Conservation (phyloP, 2,113 vertebrate genomes). For the Sterna hirundo region DNA sequence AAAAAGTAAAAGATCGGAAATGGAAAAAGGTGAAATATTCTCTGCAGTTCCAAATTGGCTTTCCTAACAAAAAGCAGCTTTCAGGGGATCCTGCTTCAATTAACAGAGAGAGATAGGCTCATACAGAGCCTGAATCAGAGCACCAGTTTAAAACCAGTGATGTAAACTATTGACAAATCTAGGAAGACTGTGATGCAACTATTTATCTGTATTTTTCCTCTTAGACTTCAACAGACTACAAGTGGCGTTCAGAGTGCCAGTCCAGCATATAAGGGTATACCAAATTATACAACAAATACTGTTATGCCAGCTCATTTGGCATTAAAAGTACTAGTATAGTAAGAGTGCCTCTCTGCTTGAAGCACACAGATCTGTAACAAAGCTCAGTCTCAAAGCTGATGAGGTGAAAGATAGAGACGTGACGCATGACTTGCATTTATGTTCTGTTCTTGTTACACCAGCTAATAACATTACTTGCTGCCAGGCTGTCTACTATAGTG, state of each 20-base stretch:
- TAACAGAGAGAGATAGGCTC: not conserved
- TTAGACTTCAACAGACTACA: not conserved
- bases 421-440: not conserved
- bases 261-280: not conserved
- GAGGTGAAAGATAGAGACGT: not conserved
- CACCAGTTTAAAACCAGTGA: not conserved
- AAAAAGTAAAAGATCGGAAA: not conserved
- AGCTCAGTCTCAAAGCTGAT: not conserved
- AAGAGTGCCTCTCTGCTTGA: slow-evolving; percentile 2
- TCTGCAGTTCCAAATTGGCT: not conserved
- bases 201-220: not conserved
- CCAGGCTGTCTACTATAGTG: not conserved
- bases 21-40: not conserved
- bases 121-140: not conserved
- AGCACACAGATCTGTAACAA: not conserved
- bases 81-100: not conserved
- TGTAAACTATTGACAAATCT: not conserved
- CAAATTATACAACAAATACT: not conserved
- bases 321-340: not conserved
- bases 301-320: not conserved
- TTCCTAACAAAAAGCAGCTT: not conserved
- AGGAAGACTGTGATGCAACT: not conserved
- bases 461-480: slow-evolving; percentile 1
- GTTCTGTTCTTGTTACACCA: slow-evolving; percentile 13
- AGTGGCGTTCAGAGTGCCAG: not conserved